A percentile compares a stretch with the other conserved stretches of the same genome.
phyloP scores from a whole-genome alignment of 1,140 invertebrate species.

The Drosophila arawakana region DNA sequence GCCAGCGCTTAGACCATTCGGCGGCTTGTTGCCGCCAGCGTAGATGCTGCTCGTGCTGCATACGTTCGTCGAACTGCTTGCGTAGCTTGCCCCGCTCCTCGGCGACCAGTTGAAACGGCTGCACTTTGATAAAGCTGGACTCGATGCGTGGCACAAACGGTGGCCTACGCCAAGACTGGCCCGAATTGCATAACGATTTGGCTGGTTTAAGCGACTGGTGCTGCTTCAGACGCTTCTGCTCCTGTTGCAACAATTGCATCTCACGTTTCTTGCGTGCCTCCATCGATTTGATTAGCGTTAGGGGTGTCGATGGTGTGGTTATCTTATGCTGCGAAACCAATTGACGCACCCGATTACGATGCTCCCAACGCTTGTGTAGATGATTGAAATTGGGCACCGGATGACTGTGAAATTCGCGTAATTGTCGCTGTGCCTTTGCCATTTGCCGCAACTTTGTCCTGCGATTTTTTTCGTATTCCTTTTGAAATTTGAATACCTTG shows the following conservation, averaged over 20 bases:
- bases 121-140: conserved; percentile 22
- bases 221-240: not conserved
- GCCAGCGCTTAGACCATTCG: conserved; percentile 10
- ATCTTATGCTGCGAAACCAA: conserved; percentile 7
- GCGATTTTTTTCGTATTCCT: conserved; percentile 25
- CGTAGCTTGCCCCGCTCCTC: conserved; percentile 37
- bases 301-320: conserved; percentile 43
- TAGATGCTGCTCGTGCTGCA: not conserved
- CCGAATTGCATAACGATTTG: not conserved
- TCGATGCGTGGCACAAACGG: conserved; percentile 52
- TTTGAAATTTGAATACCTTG: conserved; percentile 17
- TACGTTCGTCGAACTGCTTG: conserved; percentile 33
- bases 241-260: not conserved
- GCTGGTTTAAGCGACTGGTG: conserved; percentile 12
- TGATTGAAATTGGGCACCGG: conserved; percentile 56
- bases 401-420: conserved; percentile 32
- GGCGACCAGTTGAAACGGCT: conserved; percentile 48
- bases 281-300: conserved; percentile 38
- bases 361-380: conserved; percentile 35
- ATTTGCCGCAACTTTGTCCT: not conserved
- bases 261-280: conserved; percentile 6
- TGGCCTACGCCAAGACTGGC: conserved; percentile 9
- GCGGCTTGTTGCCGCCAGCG: not conserved
- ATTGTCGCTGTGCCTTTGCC: not conserved
- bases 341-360: conserved; percentile 1